Evolutionary conservation across 1,140 invertebrate genomes (phyloP).

Genomic region (Triops longicaudatus): DNA sequence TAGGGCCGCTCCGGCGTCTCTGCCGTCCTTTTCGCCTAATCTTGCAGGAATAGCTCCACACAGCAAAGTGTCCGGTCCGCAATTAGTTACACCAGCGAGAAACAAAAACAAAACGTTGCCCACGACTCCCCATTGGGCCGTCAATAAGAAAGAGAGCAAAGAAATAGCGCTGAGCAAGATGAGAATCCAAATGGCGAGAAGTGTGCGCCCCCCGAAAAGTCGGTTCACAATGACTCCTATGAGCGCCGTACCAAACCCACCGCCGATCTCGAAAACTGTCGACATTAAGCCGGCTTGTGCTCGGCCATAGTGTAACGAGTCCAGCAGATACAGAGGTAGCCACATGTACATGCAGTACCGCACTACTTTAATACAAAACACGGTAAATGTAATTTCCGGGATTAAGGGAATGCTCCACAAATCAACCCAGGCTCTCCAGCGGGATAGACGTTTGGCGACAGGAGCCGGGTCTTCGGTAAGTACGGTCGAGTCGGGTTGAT

Average conservation of each 20-base stretch:
- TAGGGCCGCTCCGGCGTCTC: conserved; percentile 43
- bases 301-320: conserved; percentile 43
- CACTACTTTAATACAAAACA: conserved; percentile 47
- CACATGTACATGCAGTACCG: conserved; percentile 49
- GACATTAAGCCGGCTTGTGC: conserved; percentile 44
- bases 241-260: conserved; percentile 42
- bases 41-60: conserved; percentile 44
- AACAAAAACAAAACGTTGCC: conserved; percentile 43
- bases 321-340: conserved; percentile 45
- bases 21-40: conserved; percentile 43
- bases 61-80: conserved; percentile 47
- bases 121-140: conserved; percentile 40
- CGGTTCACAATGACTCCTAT: conserved; percentile 43
- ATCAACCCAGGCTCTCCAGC: conserved; percentile 20
- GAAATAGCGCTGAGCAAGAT: conserved; percentile 38
- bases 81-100: conserved; percentile 45
- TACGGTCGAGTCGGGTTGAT: conserved; percentile 20
- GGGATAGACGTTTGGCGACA: neutral
- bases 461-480: conserved; percentile 17
- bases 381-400: conserved; percentile 43
- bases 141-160: conserved; percentile 42
- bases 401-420: conserved; percentile 40
- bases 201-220: conserved; percentile 38
- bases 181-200: conserved; percentile 42
- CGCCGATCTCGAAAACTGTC: conserved; percentile 48